phyloP scores from a whole-genome alignment of 2,888 invertebrate genomes.

The Augochlorella aurata region DNA sequence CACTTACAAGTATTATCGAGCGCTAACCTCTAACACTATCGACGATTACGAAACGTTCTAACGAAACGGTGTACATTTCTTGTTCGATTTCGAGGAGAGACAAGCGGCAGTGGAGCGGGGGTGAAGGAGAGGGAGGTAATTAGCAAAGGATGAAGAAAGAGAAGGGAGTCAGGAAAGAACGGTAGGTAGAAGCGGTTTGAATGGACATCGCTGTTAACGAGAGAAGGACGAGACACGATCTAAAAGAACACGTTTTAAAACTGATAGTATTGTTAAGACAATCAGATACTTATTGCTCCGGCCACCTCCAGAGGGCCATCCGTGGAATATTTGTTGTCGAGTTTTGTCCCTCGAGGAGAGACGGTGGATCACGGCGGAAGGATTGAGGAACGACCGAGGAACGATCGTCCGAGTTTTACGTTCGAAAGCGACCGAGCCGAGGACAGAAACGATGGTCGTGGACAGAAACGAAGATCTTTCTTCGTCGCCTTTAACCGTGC shows the following conservation, averaged over 20 bases:
- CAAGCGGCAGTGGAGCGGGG: background rate
- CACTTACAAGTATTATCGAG: constrained; percentile 57
- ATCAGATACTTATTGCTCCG: constrained; percentile 80
- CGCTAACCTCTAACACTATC: constrained; percentile 52
- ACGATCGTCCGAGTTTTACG: constrained; percentile 10
- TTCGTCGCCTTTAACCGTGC: constrained; percentile 33
- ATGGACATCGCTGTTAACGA: constrained; percentile 5
- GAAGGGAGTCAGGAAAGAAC: background rate
- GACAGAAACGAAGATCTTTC: background rate
- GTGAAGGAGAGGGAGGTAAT: background rate
- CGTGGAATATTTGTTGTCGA: constrained; percentile 60
- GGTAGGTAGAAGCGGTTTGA: background rate
- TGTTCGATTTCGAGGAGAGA: constrained; percentile 25
- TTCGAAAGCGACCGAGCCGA: background rate
- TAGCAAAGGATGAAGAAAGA: background rate
- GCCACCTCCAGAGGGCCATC: constrained; percentile 76
- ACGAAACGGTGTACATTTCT: constrained; percentile 40
- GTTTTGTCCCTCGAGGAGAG: constrained; percentile 47
- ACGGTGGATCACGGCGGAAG: constrained; percentile 29
- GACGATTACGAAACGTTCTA: constrained; percentile 48
- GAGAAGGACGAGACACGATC: constrained; percentile 29
- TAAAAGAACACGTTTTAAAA: constrained; percentile 61
- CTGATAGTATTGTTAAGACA: constrained; percentile 81
- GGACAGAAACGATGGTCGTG: background rate
- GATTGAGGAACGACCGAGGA: constrained; percentile 9